phyloP scores from a whole-genome alignment of 2,113 vertebrate genomes.

The Chionis minor region DNA sequence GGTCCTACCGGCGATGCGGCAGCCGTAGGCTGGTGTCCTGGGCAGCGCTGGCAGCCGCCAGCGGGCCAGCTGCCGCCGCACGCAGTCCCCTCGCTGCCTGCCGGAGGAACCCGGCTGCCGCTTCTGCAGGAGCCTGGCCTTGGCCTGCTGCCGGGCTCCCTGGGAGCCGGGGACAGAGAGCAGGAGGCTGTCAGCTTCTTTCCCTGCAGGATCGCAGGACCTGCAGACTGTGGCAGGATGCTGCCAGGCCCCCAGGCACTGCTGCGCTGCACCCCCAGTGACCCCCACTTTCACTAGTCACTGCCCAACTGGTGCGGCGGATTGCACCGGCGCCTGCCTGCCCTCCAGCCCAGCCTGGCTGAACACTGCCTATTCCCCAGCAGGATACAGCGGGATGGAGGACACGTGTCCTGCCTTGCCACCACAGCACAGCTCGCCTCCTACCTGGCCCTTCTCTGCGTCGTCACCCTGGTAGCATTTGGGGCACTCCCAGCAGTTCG shows the following conservation, averaged over 20 bases:
- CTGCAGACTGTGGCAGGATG: neutral
- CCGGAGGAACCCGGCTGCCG: neutral
- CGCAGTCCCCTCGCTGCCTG: neutral
- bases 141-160: neutral
- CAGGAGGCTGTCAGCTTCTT: neutral
- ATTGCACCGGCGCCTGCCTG: neutral
- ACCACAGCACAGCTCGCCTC: neutral
- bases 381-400: neutral
- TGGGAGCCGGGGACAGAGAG: neutral
- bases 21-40: neutral
- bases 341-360: neutral
- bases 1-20: neutral
- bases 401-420: neutral
- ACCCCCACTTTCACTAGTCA: neutral
- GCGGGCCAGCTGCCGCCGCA: neutral
- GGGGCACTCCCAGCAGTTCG: conserved; percentile 97
- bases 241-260: neutral
- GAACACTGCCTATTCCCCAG: neutral
- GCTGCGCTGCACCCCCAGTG: fast-evolving
- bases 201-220: neutral
- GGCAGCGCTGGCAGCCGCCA: neutral
- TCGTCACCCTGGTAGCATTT: conserved; percentile 90
- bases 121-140: neutral
- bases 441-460: conserved; percentile 79
- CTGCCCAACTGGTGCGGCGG: neutral